A percentile compares a stretch with the other conserved stretches of the same genome.
Evolutionary conservation across 2,888 invertebrate species (phyloP).

Genomic region (Drosophila longiperda): DNA sequence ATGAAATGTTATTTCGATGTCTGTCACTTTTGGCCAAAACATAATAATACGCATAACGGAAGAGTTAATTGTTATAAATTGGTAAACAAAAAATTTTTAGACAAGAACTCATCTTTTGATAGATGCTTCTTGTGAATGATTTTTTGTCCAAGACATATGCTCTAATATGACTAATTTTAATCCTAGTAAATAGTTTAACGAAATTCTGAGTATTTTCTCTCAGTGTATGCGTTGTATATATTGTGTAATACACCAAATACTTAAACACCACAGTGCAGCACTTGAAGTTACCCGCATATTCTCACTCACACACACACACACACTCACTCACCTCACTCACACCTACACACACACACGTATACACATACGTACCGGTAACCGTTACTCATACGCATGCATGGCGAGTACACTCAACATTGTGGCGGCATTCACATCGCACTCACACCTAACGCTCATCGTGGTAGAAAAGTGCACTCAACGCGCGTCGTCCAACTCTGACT

Average conservation of each 20-base stretch:
- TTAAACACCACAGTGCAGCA: conserved; percentile 62
- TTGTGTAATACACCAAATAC: conserved; percentile 78
- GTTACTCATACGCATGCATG: conserved; percentile 78
- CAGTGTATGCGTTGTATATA: conserved; percentile 38
- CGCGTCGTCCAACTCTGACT: conserved; percentile 55
- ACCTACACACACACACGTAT: conserved; percentile 9
- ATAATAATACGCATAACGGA: background rate
- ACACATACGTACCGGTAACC: conserved; percentile 31
- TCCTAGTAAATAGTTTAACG: background rate
- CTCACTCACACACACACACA: conserved; percentile 2
- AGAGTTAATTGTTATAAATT: background rate
- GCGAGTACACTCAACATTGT: conserved; percentile 75
- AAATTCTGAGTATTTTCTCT: background rate
- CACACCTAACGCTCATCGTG: conserved; percentile 1
- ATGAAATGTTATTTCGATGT: background rate
- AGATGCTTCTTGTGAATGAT: too few relatives aligned
- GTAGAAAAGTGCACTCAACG: conserved; percentile 63
- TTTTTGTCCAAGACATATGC: background rate
- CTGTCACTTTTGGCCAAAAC: background rate
- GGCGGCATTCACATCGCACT: conserved; percentile 48
- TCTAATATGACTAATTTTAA: background rate
- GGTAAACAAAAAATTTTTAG: background rate
- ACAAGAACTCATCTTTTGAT: too few relatives aligned
- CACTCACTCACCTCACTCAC: conserved; percentile 8
- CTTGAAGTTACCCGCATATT: conserved; percentile 55